Base-by-base conservation (phyloP, 1,140 invertebrate species). In the Zaprionus camerounensis region DNA sequence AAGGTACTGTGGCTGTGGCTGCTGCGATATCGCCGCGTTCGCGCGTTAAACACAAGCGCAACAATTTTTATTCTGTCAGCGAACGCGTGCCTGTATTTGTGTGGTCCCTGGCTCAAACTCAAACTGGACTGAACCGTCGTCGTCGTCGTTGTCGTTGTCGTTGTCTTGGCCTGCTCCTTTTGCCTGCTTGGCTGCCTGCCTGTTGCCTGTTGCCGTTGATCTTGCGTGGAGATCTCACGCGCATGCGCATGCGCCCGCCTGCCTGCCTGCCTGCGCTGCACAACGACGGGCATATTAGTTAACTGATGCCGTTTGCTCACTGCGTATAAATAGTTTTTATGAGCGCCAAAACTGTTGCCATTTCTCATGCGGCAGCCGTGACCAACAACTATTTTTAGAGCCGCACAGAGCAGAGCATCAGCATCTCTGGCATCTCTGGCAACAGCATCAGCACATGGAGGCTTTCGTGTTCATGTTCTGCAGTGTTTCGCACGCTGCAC, bases 11-110 rank as follows among this genome's bases (percentile, higher is more conserved):
- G 20, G 79, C 20, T 63, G 68, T 17, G 56, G 74, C 71, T 66
- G 68, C 78, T 79, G 81, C 91, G 78, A 85, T 91, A 92, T 92
- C 91, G 79, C 81, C 83, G 90, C 82, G 87, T 91, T 91, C 85
- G 88, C 91, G 88, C 91, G 91, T 92, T 92, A 92, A 92, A 92
- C 91, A 92, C 91, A 92, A 92, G 83, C 83, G 82, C 88, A 92
- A 92, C 91, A 92, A 92, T 92, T 92, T 92, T 92, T 92, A 92
- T 92, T 90, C 92, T 92, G 92, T 92, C 92, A 92, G 92, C 92
- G 80, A 92, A 92, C 92, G 92, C 92, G 92, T 92, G 92, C 92
- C 92, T 92, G 91, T 92, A 84, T 92, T 82, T 92, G 92, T 92
- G 92, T 92, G 92, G 92, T 92, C 92, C 71, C 75, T 79, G 69